Base-by-base conservation (phyloP, 1,140 invertebrate species). In the Carposina sasakii region DNA sequence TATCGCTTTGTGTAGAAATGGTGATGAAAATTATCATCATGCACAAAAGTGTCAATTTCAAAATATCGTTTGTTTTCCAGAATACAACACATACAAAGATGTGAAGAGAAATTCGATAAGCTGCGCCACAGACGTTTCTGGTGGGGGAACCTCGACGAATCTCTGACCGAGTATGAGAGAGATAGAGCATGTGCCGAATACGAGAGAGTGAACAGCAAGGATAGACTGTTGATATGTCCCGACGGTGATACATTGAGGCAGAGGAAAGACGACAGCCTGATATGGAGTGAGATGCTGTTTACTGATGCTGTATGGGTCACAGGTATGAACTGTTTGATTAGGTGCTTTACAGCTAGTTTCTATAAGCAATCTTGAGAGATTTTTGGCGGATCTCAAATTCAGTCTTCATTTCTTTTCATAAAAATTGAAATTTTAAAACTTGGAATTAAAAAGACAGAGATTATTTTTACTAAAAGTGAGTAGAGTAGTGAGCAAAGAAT, bases 261-360 rank as follows among this genome's bases (percentile, higher is more conserved):
- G 24, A 67, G 69, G 31, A 84, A 75, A 62, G 62, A 71, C 1
- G 82, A 85, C 46, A 85, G 84, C 56, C 53, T 55, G 13, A 41
- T 85, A 45, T 86, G 88, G 73, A 69, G 56, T 21, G 85, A 87
- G 48, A 52, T 89, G 24, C 48, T 89, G 33, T 89, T 89, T 52
- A 87, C 86, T 3, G 76, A 85, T 64, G 58, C 71, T 3, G 37
- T 78, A 19, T 79, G 79, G 73, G 52, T 64, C 40, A 52, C 65
- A 63, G 77, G 85, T 85, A 66, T 58, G 47, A 46, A 26, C 8
- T 33, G 19, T 45, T 33, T 6, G 12, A 19, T 23, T 28, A 12
- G 6, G 24, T 28, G 24, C 24, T 28, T 5, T 28, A 28, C 24
- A 28, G n/a, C n/a, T n/a, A n/a, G n/a, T n/a, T n/a, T n/a, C n/a